Evolutionary conservation across 2,113 vertebrate species (phyloP), one percentile per base, ranked within the genome.

Genomic region (Neolamprologus cancellatus): DNA sequence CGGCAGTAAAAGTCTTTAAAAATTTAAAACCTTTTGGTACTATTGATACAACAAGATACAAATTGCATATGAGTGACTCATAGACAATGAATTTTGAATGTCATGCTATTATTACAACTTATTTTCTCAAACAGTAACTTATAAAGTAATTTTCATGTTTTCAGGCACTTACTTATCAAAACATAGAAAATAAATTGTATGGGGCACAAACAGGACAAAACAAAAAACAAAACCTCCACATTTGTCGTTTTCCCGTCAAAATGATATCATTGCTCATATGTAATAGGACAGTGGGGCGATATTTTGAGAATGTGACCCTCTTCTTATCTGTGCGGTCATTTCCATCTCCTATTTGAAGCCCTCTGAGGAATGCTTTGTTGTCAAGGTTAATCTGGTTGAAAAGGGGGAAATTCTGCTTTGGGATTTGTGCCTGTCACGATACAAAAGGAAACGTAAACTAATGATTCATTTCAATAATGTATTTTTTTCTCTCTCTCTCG

Each of bases 381-480:
- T 92, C 91, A 92, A 94, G 89, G 91, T 93, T 92, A 92, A 93
- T 92, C 87, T 92, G 4, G 1, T 53, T 83, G 28, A 17, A 17
- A 28, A 0, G 12, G 17, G 53, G 83, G 79, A 83, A 44, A 39
- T 39, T 39, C 90, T 78, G 84, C 81, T 94, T 79, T 83, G 86
- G 90, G 90, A 94, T 90, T 90, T 88, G 83, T 79, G 86, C 15
- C 54, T 92, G 89, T 94, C 92, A 91, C 55, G 84, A 80, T 50
- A 88, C 87, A 92, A 91, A 92, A 66, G 92, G 92, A 94, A 94
- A 93, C 79, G 18, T 53, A 85, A 61, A 87, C 82, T 85, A 93
- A 93, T 91, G 92, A 92, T 91, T 93, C 78, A 92, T 93, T 91
- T 90, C 30, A 92, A 93, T 90, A 76, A 84, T 89, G 81, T 86